These are phyloP conservation scores for Drosophila mimetica DNA, from an alignment of 2,888 invertebrate genomes.

Conservation along the genomic window DNA sequence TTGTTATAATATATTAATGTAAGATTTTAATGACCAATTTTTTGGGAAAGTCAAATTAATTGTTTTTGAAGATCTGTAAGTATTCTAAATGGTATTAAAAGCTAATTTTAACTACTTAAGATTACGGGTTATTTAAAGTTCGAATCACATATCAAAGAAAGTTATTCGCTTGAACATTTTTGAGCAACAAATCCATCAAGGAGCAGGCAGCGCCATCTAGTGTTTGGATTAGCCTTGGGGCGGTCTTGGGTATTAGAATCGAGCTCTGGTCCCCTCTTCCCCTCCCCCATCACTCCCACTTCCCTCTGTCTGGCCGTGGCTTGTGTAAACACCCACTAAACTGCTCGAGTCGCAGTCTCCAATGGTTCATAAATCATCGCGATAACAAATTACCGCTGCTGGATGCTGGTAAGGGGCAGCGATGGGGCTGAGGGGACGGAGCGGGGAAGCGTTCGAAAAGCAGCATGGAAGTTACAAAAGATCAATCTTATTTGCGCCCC, in stretches of 20 bases:
- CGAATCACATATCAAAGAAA: neutral
- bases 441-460: slow-evolving; percentile 23
- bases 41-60: too few species aligned
- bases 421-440: neutral
- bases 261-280: slow-evolving; percentile 1
- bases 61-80: too few species aligned
- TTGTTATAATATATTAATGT: too few species aligned
- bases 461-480: slow-evolving; percentile 77
- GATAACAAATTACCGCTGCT: slow-evolving; percentile 83
- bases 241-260: slow-evolving; percentile 54
- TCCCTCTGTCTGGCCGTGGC: slow-evolving; percentile 30
- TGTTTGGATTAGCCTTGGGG: slow-evolving; percentile 44
- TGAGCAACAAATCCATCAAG: slow-evolving; percentile 78
- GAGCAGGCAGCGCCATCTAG: slow-evolving; percentile 72
- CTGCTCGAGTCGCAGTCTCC: slow-evolving; percentile 43
- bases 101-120: too few species aligned
- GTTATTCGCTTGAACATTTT: slow-evolving; percentile 11
- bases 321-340: slow-evolving; percentile 79
- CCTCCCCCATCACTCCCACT: neutral
- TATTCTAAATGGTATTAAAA: too few species aligned
- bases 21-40: too few species aligned
- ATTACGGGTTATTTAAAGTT: slow-evolving; percentile 27
- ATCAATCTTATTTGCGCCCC: slow-evolving; percentile 80
- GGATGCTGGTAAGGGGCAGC: slow-evolving; percentile 32
- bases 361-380: slow-evolving; percentile 83